Evolutionary conservation across 2,797 vertebrate genomes (phyloP).

Genomic region (Erethizon dorsatum): DNA sequence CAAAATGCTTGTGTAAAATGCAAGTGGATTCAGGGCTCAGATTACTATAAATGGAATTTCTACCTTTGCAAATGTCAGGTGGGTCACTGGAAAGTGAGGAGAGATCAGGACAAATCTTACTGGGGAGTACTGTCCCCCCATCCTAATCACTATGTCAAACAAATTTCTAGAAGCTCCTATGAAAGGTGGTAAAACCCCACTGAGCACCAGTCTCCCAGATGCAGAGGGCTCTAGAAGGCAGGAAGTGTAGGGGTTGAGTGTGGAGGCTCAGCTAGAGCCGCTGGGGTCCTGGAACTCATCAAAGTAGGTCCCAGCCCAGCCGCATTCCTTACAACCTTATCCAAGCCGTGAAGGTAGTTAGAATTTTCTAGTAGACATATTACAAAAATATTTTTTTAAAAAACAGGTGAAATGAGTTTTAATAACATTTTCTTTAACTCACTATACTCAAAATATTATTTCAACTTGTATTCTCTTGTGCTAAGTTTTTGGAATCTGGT

Average conservation of each 20-base stretch:
- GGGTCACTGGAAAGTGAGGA: not conserved
- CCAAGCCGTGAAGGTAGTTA: not conserved
- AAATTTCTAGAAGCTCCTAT: not conserved
- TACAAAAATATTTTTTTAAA: not conserved
- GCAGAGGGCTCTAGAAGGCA: not conserved
- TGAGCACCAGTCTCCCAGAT: not conserved
- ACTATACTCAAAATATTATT: not conserved
- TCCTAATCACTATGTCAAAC: not conserved
- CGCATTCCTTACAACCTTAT: not conserved
- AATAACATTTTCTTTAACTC: conserved; percentile 22
- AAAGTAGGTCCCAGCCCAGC: not conserved
- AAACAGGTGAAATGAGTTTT: not conserved
- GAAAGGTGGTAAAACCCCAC: not conserved
- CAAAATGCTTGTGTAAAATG: not conserved
- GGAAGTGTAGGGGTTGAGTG: not conserved
- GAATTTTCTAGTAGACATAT: not conserved
- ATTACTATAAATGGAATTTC: not conserved
- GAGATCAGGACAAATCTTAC: not conserved
- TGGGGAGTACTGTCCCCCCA: not conserved
- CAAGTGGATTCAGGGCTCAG: not conserved
- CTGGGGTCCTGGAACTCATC: not conserved
- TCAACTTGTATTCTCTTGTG: not conserved
- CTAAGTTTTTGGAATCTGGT: not conserved
- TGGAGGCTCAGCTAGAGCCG: not conserved
- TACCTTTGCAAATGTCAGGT: not conserved